Percentiles rank a stretch among this genome's conserved stretches.
phyloP scores from a whole-genome alignment of 2,888 invertebrate species.

The Drosophila neonasuta region DNA sequence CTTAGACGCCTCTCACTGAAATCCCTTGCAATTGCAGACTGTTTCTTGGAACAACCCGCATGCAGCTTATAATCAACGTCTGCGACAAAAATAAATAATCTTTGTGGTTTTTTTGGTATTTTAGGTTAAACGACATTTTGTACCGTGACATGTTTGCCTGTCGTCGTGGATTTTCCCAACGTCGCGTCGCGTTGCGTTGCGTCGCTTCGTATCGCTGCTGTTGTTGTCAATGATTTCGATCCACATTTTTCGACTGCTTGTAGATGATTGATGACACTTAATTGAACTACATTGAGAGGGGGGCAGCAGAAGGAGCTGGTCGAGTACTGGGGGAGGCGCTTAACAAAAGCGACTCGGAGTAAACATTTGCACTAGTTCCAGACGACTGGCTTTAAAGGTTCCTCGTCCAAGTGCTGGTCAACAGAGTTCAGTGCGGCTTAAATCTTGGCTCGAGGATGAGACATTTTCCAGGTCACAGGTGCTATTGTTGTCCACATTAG shows the following conservation, averaged over 20 bases:
- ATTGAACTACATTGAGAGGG: slow-evolving; percentile 64
- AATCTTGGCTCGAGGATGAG: slow-evolving; percentile 24
- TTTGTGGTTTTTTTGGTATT: slow-evolving; percentile 63
- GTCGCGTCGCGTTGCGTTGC: neutral
- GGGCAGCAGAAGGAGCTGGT: neutral
- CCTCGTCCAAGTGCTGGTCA: slow-evolving; percentile 19
- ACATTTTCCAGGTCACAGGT: slow-evolving; percentile 76
- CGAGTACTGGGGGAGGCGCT: slow-evolving; percentile 7
- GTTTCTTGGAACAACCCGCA: slow-evolving; percentile 26
- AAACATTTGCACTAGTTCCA: slow-evolving; percentile 58
- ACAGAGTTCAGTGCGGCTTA: slow-evolving; percentile 28
- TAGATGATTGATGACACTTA: slow-evolving; percentile 80
- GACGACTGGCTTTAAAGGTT: slow-evolving; percentile 61
- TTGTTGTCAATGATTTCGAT: slow-evolving; percentile 59
- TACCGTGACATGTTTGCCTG: slow-evolving; percentile 79
- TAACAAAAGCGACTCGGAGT: slow-evolving; percentile 27
- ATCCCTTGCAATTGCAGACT: neutral
- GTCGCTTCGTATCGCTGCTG: slow-evolving; percentile 32
- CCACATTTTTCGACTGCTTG: slow-evolving; percentile 48
- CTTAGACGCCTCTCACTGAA: neutral
- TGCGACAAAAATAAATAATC: slow-evolving; percentile 66
- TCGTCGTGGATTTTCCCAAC: slow-evolving; percentile 18
- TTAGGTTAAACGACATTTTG: slow-evolving; percentile 76
- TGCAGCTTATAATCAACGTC: slow-evolving; percentile 33
- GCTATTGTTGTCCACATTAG: slow-evolving; percentile 76